Conservation (phyloP, 1,140 invertebrate genomes). For the Caligus rogercresseyi region DNA sequence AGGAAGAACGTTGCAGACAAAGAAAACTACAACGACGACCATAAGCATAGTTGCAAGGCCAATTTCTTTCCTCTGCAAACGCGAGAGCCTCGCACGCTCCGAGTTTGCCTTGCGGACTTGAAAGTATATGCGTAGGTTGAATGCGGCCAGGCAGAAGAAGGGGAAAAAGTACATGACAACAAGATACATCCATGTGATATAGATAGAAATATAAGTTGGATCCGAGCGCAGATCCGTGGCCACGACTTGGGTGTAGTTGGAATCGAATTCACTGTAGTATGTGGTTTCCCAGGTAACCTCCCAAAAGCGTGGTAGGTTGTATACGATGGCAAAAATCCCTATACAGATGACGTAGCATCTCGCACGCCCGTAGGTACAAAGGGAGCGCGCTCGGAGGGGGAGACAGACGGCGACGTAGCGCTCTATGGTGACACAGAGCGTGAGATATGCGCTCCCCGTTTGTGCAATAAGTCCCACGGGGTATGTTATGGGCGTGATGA, state of each 20-base stretch:
- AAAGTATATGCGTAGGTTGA: slow-evolving; percentile 74
- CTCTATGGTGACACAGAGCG: slow-evolving; percentile 83
- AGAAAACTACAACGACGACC: slow-evolving; percentile 37
- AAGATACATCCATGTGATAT: slow-evolving; percentile 80
- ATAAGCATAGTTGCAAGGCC: slow-evolving; percentile 42
- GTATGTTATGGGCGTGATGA: slow-evolving; percentile 60
- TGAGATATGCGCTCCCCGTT: slow-evolving; percentile 73
- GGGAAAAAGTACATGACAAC: slow-evolving; percentile 80
- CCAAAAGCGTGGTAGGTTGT: slow-evolving; percentile 57
- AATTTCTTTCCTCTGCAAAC: slow-evolving; percentile 39
- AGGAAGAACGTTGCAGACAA: slow-evolving; percentile 37
- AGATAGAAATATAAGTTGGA: slow-evolving; percentile 56
- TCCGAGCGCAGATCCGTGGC: slow-evolving; percentile 50
- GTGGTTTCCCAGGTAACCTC: slow-evolving; percentile 29
- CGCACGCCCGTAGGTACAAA: slow-evolving; percentile 77
- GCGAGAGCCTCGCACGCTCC: slow-evolving; percentile 3
- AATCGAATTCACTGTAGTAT: slow-evolving; percentile 25
- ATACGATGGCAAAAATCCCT: slow-evolving; percentile 57
- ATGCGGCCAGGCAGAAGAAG: slow-evolving; percentile 56
- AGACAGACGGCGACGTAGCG: slow-evolving; percentile 90
- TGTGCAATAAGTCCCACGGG: slow-evolving; percentile 67
- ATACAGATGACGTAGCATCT: slow-evolving; percentile 65
- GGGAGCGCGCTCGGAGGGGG: slow-evolving; percentile 60
- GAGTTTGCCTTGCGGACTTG: slow-evolving; percentile 34
- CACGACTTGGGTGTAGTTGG: slow-evolving; percentile 35